These are phyloP conservation scores for Campaea margaritaria DNA, from an alignment of 2,888 invertebrate genomes.

Conservation along the genomic window DNA sequence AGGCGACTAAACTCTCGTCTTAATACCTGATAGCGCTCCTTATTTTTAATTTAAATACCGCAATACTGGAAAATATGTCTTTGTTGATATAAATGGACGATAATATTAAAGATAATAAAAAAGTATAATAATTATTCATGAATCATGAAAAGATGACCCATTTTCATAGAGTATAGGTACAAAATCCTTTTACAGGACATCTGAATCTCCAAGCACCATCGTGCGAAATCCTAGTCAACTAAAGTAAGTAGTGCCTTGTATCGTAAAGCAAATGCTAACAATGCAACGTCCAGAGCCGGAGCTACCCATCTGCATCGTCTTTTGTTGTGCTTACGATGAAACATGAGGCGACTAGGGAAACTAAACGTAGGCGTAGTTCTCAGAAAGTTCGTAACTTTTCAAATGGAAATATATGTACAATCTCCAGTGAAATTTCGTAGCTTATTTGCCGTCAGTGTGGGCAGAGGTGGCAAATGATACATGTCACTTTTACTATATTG, in stretches of 20 bases:
- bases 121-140: too few relatives aligned
- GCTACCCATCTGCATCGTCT: conserved; percentile 8
- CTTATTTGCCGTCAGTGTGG: conserved; percentile 50
- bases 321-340: conserved; percentile 20
- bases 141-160: too few relatives aligned
- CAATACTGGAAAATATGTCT: too few relatives aligned
- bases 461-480: conserved; percentile 51
- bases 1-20: conserved; percentile 1
- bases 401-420: conserved; percentile 40
- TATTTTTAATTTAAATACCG: too few relatives aligned
- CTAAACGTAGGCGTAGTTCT: conserved; percentile 24
- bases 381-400: conserved; percentile 21
- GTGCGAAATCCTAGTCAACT: too few relatives aligned
- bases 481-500: conserved; percentile 52
- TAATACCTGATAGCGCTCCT: too few relatives aligned
- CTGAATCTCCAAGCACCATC: too few relatives aligned
- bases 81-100: too few relatives aligned
- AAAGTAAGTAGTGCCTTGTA: not conserved
- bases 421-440: conserved; percentile 46
- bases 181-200: too few relatives aligned
- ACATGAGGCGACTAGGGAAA: conserved; percentile 22
- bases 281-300: conserved; percentile 12
- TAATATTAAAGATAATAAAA: too few relatives aligned
- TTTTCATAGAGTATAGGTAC: too few relatives aligned
- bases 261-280: conserved; percentile 13